Conservation (phyloP, 1,140 invertebrate genomes). For the Drosophila orena region DNA sequence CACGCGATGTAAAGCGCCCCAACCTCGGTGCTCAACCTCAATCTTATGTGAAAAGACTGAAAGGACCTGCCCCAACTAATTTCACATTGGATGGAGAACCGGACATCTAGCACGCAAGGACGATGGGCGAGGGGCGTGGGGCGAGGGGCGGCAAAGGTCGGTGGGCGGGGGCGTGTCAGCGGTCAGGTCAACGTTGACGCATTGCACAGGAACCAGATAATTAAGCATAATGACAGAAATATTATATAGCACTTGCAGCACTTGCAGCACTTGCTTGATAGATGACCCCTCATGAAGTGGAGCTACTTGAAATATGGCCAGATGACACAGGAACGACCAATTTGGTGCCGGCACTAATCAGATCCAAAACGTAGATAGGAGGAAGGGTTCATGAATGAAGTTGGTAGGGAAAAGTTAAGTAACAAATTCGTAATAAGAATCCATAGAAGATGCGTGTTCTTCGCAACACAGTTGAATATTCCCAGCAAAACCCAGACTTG, state of each 20-base stretch:
- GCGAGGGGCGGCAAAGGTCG: not conserved
- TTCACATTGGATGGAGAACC: conserved; percentile 19
- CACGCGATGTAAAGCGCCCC: conserved; percentile 61
- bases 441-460: not conserved
- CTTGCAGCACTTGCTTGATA: conserved; percentile 65
- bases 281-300: conserved; percentile 38
- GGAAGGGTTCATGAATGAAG: not conserved
- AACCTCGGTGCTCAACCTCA: conserved; percentile 20
- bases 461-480: not conserved
- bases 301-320: conserved; percentile 36
- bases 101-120: conserved; percentile 47
- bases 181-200: conserved; percentile 70
- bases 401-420: not conserved
- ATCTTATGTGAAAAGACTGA: conserved; percentile 43
- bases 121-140: too few relatives aligned
- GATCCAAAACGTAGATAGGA: not conserved
- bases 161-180: conserved; percentile 24
- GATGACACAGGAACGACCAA: conserved; percentile 52
- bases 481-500: too few relatives aligned
- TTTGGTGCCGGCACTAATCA: conserved; percentile 35
- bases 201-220: conserved; percentile 81
- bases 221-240: conserved; percentile 84
- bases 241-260: conserved; percentile 76
- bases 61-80: conserved; percentile 54
- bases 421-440: not conserved